phyloP scores from a whole-genome alignment of 1,140 invertebrate genomes.

The Oryctes rhinoceros region DNA sequence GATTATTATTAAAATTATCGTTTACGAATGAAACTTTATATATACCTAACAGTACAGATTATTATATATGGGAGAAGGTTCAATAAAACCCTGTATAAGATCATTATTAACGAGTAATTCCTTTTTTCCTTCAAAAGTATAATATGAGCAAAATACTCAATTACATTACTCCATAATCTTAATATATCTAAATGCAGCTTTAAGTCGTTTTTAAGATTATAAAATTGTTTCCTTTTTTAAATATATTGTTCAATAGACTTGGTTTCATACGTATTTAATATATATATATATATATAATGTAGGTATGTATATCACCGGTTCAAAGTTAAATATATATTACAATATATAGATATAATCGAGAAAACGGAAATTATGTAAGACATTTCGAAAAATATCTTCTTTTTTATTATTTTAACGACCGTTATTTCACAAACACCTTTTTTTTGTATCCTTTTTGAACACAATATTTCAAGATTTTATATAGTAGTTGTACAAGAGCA shows the following conservation, averaged over 20 bases:
- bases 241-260: neutral
- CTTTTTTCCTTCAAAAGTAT: conserved; percentile 10
- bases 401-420: conserved; percentile 39
- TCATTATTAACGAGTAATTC: conserved; percentile 24
- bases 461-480: conserved; percentile 42
- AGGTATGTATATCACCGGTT: conserved; percentile 41
- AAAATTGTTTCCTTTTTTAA: neutral
- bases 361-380: conserved; percentile 39
- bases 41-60: neutral
- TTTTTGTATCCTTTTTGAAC: conserved; percentile 48
- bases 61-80: conserved; percentile 13
- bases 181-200: conserved; percentile 16
- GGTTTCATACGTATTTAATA: neutral
- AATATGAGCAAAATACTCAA: conserved; percentile 28
- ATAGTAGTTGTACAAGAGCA: conserved; percentile 25
- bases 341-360: conserved; percentile 27
- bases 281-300: conserved; percentile 34
- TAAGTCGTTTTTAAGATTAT: neutral
- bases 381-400: conserved; percentile 49
- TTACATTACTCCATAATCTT: conserved; percentile 28
- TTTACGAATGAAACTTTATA: neutral
- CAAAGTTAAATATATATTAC: conserved; percentile 29
- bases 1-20: neutral
- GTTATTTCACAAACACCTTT: conserved; percentile 42
- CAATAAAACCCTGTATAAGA: conserved; percentile 19